phyloP scores from a whole-genome alignment of 1,140 invertebrate genomes.

The Chrysopa pallens region DNA sequence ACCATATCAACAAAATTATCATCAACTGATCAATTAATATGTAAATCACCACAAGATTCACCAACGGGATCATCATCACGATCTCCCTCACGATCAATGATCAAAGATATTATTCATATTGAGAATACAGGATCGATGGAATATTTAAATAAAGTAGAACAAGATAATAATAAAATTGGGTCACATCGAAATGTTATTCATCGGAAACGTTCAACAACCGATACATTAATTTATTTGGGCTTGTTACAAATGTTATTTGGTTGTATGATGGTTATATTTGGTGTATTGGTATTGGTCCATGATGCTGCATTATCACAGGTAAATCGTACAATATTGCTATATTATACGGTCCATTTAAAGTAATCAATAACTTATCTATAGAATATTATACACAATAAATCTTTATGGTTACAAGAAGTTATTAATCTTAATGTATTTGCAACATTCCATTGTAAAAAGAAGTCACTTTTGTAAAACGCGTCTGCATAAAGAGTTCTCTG shows the following conservation, averaged over 20 bases:
- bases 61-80: slow-evolving; percentile 14
- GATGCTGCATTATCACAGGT: slow-evolving; percentile 32
- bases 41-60: slow-evolving; percentile 29
- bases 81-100: slow-evolving; percentile 4
- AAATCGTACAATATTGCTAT: slow-evolving; percentile 1
- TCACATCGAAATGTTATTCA: slow-evolving; percentile 9
- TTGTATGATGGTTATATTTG: slow-evolving; percentile 32
- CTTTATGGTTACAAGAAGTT: no score
- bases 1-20: slow-evolving; percentile 17
- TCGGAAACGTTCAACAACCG: background rate
- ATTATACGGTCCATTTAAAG: no score
- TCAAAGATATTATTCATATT: slow-evolving; percentile 6
- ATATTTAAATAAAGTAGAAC: slow-evolving; percentile 8
- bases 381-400: no score
- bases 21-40: slow-evolving; percentile 33
- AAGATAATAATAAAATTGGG: slow-evolving; percentile 5
- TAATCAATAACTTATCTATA: no score
- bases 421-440: no score
- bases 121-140: slow-evolving; percentile 15
- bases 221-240: slow-evolving; percentile 27
- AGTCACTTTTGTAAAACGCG: no score
- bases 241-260: slow-evolving; percentile 33
- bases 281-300: slow-evolving; percentile 33
- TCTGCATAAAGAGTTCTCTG: no score
- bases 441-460: no score